Conservation (phyloP, 2,888 invertebrate genomes). For the Automeris io region DNA sequence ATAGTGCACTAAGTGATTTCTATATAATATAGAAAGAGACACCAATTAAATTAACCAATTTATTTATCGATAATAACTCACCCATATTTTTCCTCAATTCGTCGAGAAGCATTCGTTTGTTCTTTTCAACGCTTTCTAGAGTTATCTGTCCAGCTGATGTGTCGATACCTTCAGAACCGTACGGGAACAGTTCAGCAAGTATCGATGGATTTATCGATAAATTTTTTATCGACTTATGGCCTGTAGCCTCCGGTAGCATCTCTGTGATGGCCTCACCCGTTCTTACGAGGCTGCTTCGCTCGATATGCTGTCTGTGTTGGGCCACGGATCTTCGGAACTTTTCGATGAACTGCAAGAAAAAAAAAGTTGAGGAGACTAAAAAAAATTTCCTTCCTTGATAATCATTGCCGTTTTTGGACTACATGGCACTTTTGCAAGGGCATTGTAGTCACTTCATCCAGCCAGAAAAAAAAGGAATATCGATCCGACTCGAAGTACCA, state of each 20-base stretch:
- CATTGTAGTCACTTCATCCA: too few relatives aligned
- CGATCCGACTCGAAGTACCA: too few relatives aligned
- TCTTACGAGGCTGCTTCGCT: constrained; percentile 36
- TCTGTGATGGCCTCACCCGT: constrained; percentile 34
- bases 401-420: too few relatives aligned
- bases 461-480: too few relatives aligned
- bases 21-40: too few relatives aligned
- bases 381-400: too few relatives aligned
- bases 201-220: constrained; percentile 11
- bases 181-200: constrained; percentile 48
- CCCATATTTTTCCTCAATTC: constrained; percentile 35
- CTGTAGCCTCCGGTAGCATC: constrained; percentile 39
- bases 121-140: constrained; percentile 54
- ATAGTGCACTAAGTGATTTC: too few relatives aligned
- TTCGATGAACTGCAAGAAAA: constrained; percentile 46
- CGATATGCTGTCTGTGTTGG: constrained; percentile 44
- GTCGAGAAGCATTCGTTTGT: constrained; percentile 45
- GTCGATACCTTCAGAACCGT: constrained; percentile 25
- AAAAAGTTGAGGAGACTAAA: background rate
- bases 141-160: constrained; percentile 40
- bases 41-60: too few relatives aligned
- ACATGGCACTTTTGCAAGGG: too few relatives aligned
- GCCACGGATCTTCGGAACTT: constrained; percentile 48
- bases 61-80: too few relatives aligned
- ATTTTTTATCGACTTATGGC: constrained; percentile 17